Base-by-base conservation (phyloP, 2,797 vertebrate species). In the Nasua narica region DNA sequence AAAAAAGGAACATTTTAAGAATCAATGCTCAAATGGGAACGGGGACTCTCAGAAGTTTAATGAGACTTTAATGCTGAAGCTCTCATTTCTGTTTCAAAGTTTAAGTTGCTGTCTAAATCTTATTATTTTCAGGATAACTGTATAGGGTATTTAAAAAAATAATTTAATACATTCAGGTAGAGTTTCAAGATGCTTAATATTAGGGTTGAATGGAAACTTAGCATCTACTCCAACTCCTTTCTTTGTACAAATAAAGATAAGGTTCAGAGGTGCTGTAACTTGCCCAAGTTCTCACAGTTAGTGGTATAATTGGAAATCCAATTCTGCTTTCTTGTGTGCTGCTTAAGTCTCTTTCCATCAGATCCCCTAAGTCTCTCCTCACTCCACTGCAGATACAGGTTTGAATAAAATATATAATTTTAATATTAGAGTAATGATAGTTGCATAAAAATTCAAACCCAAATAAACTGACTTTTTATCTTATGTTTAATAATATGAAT, bases 161-260 rank as follows among this genome's bases (percentile, higher is more conserved):
- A 2, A 37, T 18, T 48, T n/a, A 70, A 72, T 83, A 46, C 12
- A 54, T 78, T 46, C 46, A 83, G 40, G 40, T 16, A 90, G 69
- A 87, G 0, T 81, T 83, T 95, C 46, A 81, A 82, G 35, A 90
- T 69, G 14, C 2, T 87, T 85, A 87, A 76, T 46, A 87, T 60
- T 79, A 82, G 2, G 7, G 2, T 29, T 77, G 11, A 54, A 58
- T 83, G 29, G 9, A 79, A 67, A 82, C 2, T 35, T 70, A 25
- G 7, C 19, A 76, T 85, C 19, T 78, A 43, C 1, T 4, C 10
- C 1, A 84, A 72, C 1, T 1, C 0, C 0, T 2, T 91, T 60
- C 10, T 50, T 91, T 90, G 48, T 52, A 77, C 15, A 95, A 86
- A 76, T 65, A 83, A 95, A 72, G 23, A 52, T 54, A 62, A 82